A percentile compares a stretch with the other conserved stretches of the same genome.
Evolutionary conservation across 2,797 vertebrate species (phyloP).

Genomic region (Natrix natrix): DNA sequence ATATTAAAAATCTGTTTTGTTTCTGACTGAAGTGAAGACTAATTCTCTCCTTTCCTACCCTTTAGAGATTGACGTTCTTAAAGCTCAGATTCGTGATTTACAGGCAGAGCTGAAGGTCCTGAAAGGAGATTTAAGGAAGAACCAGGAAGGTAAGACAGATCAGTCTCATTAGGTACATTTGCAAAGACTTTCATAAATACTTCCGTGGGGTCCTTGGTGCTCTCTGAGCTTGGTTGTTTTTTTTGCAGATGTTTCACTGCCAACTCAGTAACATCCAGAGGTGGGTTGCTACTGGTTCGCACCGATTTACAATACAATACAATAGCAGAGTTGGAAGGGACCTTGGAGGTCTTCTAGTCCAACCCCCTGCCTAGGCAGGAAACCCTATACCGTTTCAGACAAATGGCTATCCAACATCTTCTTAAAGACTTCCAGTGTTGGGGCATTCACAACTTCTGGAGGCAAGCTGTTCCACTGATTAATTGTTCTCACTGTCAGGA

Average conservation of each 20-base stretch:
- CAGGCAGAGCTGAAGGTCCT: conserved; percentile 27
- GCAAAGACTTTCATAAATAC: not conserved
- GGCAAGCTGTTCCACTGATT: too few relatives aligned
- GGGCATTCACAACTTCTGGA: too few relatives aligned
- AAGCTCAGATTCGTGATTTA: conserved; percentile 35
- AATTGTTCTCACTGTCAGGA: too few relatives aligned
- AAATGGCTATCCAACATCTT: too few relatives aligned
- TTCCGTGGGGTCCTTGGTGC: not conserved
- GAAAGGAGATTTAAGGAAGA: conserved; percentile 22
- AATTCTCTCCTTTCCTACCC: not conserved
- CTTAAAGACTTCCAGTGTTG: too few relatives aligned
- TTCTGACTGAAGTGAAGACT: not conserved
- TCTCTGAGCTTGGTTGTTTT: not conserved
- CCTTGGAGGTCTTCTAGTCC: too few relatives aligned
- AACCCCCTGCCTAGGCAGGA: too few relatives aligned
- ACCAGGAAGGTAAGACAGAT: conserved; percentile 49
- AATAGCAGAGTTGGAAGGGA: too few relatives aligned
- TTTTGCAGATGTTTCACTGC: not conserved
- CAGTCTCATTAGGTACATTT: not conserved
- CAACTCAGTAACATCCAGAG: not conserved
- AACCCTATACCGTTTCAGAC: too few relatives aligned
- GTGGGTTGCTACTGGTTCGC: too few relatives aligned
- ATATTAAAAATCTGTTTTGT: not conserved
- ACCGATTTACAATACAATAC: too few relatives aligned
- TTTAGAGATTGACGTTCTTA: conserved; percentile 40